These are phyloP conservation scores for Polymixis lichenea DNA, from an alignment of 2,888 invertebrate species.

Conservation along the genomic window DNA sequence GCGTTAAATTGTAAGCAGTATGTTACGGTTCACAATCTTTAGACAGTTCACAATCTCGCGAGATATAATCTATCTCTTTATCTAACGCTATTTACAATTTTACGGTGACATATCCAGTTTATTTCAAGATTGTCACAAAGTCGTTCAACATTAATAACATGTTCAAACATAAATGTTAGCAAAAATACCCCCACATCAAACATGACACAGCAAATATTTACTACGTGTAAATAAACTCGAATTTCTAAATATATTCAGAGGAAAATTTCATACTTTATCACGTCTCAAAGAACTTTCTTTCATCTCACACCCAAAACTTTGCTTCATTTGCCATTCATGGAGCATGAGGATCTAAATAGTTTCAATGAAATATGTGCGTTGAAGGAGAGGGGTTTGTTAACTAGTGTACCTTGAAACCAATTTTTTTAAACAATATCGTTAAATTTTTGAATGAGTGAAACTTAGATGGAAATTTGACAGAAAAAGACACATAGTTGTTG, in stretches of 20 bases:
- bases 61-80: too few relatives aligned
- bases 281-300: conserved; percentile 73
- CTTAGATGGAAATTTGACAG: neutral
- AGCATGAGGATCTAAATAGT: conserved; percentile 75
- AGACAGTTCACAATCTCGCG: too few relatives aligned
- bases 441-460: neutral
- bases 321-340: conserved; percentile 79
- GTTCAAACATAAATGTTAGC: conserved; percentile 6
- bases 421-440: conserved; percentile 20
- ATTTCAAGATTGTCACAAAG: neutral
- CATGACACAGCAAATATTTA: conserved; percentile 58
- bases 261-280: conserved; percentile 73
- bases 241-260: conserved; percentile 68
- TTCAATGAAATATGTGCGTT: conserved; percentile 72
- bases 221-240: conserved; percentile 53
- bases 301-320: conserved; percentile 75
- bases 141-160: conserved; percentile 1
- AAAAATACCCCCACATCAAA: conserved; percentile 33
- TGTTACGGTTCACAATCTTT: too few relatives aligned
- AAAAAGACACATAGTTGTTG: neutral
- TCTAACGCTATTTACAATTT: too few relatives aligned
- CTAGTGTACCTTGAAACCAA: conserved; percentile 45
- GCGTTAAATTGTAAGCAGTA: too few relatives aligned
- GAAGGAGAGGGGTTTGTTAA: conserved; percentile 54
- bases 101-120: too few relatives aligned